phyloP scores from a whole-genome alignment of 1,140 invertebrate species.

The Eulimnadia texana region DNA sequence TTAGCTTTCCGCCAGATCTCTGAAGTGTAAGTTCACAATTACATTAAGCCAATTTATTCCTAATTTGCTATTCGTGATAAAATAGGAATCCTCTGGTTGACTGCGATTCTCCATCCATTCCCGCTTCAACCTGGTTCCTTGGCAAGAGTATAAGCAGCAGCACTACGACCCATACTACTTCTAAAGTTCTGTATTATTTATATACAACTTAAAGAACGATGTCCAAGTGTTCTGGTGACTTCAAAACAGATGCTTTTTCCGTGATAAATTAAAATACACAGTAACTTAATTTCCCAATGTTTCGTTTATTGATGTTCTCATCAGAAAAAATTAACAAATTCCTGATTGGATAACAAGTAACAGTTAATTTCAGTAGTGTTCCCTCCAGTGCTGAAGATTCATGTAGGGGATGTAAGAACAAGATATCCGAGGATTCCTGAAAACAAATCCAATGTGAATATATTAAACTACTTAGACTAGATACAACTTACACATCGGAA shows the following conservation, averaged over 20 bases:
- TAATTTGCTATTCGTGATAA: not conserved
- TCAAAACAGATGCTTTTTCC: no score
- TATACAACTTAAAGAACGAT: no score
- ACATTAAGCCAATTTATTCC: not conserved
- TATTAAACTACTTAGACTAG: conserved; percentile 32
- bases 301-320: not conserved
- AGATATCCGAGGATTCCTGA: conserved; percentile 7
- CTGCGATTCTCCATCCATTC: conserved; percentile 11
- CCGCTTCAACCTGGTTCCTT: conserved; percentile 5
- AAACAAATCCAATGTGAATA: conserved; percentile 23
- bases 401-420: conserved; percentile 5
- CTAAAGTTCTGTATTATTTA: no score
- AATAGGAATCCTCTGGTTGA: conserved; percentile 6
- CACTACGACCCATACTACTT: not conserved
- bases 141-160: conserved; percentile 5
- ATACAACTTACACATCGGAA: conserved; percentile 24
- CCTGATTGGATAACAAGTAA: no score
- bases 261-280: not conserved
- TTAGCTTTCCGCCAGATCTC: conserved; percentile 37
- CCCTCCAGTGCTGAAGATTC: conserved; percentile 9
- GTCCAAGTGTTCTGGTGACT: no score
- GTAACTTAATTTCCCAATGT: not conserved
- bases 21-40: conserved; percentile 27
- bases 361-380: not conserved
- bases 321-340: not conserved